Evolutionary conservation across 2,797 vertebrate genomes (phyloP).

Genomic region (Naso thynnoides): DNA sequence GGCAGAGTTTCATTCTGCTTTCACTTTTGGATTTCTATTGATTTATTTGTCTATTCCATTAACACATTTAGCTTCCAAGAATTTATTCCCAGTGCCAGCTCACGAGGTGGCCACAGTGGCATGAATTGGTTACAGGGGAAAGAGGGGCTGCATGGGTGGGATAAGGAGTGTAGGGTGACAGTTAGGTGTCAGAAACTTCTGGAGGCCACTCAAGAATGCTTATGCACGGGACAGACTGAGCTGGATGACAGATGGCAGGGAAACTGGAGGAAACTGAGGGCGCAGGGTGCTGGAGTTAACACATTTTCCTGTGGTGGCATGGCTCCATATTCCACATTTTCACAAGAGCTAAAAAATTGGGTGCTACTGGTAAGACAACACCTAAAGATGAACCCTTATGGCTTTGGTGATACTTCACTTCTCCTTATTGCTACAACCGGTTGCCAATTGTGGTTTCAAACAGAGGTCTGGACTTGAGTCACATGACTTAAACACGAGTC

Average conservation of each 20-base stretch:
- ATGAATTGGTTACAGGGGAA: background rate
- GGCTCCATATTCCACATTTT: background rate
- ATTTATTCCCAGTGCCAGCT: background rate
- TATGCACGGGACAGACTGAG: background rate
- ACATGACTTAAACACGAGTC: background rate
- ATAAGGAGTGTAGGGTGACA: constrained; percentile 38
- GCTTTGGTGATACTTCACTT: background rate
- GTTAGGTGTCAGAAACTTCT: constrained; percentile 20
- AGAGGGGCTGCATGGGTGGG: background rate
- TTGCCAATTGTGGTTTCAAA: background rate
- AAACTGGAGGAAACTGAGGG: background rate
- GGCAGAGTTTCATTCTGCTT: background rate
- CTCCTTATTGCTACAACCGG: background rate
- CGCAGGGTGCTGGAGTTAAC: constrained; percentile 12
- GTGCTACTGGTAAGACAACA: background rate
- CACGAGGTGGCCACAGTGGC: constrained; percentile 7
- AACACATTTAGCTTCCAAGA: background rate
- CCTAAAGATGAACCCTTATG: background rate
- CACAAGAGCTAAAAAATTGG: background rate
- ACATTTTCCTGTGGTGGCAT: background rate
- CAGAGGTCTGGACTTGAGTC: too few relatives aligned
- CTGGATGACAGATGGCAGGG: background rate
- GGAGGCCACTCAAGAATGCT: constrained; percentile 33
- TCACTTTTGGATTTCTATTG: background rate
- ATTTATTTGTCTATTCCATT: background rate